phyloP scores from a whole-genome alignment of 92 coral and sea anemone species.

The Phenganax marumi region DNA sequence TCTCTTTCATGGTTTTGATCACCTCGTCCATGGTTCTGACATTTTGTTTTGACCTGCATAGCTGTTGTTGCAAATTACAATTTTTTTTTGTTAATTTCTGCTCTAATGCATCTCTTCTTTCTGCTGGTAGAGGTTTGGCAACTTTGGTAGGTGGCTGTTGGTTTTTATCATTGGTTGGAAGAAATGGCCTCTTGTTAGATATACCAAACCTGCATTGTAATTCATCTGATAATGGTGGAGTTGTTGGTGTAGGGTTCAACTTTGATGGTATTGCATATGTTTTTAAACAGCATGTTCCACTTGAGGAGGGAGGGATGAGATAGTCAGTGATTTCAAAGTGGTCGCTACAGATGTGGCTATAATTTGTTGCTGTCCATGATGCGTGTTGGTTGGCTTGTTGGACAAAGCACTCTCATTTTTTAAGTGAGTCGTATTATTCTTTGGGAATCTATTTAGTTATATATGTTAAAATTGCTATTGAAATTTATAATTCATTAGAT shows the following conservation, averaged over 20 bases:
- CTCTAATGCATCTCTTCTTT: not conserved
- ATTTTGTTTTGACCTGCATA: not conserved
- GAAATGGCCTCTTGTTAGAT: not conserved
- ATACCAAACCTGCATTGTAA: not conserved
- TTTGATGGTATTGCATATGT: not conserved
- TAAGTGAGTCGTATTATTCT: not conserved
- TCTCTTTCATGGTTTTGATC: not conserved
- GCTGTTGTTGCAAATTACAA: not conserved
- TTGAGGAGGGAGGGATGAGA: slow-evolving; percentile 4
- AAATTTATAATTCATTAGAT: not conserved
- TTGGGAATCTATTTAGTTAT: not conserved
- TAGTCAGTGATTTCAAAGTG: not conserved
- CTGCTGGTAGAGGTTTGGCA: not conserved
- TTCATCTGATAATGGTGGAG: not conserved
- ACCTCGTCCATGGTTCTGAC: not conserved
- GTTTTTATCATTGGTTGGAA: not conserved
- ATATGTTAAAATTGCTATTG: not conserved
- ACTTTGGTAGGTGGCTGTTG: not conserved
- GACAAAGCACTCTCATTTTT: not conserved
- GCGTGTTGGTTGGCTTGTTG: not conserved
- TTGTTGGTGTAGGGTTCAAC: not conserved
- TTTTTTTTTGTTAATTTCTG: not conserved
- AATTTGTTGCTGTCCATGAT: not conserved
- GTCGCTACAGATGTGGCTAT: slow-evolving; percentile 5
- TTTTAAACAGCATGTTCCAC: slow-evolving; percentile 7